These are phyloP conservation scores for Dissostichus mawsoni DNA, from an alignment of 2,113 vertebrate genomes.

Conservation along the genomic window DNA sequence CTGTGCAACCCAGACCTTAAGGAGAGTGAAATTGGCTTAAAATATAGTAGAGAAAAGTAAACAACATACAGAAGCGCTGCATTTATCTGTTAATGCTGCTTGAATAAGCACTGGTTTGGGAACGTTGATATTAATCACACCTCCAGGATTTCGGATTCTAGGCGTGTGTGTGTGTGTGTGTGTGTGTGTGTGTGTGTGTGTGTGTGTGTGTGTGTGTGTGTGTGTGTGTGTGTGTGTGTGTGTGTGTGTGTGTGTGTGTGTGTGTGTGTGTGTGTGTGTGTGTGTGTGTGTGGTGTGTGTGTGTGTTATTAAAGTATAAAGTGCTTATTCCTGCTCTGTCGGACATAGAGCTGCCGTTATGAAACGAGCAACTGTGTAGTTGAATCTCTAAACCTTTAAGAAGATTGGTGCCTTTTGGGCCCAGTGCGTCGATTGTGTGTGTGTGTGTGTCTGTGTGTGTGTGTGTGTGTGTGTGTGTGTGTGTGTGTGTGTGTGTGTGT, in stretches of 20 bases:
- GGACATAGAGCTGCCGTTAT: constrained; percentile 54
- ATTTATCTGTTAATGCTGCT: constrained; percentile 36
- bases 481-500: constrained; percentile 7
- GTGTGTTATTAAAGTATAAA: constrained; percentile 46
- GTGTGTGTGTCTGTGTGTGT: constrained; percentile 20
- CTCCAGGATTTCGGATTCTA: constrained; percentile 18
- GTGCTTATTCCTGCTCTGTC: constrained; percentile 57
- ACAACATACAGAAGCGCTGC: constrained; percentile 19
- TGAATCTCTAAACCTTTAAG: constrained; percentile 80
- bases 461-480: constrained; percentile 33
- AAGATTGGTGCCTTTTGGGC: constrained; percentile 70
- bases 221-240: constrained; percentile 30
- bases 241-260: constrained; percentile 10
- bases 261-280: constrained; percentile 21
- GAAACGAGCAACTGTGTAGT: constrained; percentile 74
- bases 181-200: no score
- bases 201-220: no score
- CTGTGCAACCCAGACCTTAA: constrained; percentile 16
- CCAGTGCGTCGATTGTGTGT: constrained; percentile 37
- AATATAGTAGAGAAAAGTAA: constrained; percentile 7
- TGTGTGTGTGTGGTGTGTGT: constrained; percentile 39
- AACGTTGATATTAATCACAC: constrained; percentile 44
- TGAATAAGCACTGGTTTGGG: constrained; percentile 18
- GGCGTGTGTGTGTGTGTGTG: no score
- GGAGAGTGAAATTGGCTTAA: constrained; percentile 23